Evolutionary conservation across 2,888 invertebrate species (phyloP), one percentile per base, ranked within the genome.

Genomic region (Synanthedon formicaeformis): DNA sequence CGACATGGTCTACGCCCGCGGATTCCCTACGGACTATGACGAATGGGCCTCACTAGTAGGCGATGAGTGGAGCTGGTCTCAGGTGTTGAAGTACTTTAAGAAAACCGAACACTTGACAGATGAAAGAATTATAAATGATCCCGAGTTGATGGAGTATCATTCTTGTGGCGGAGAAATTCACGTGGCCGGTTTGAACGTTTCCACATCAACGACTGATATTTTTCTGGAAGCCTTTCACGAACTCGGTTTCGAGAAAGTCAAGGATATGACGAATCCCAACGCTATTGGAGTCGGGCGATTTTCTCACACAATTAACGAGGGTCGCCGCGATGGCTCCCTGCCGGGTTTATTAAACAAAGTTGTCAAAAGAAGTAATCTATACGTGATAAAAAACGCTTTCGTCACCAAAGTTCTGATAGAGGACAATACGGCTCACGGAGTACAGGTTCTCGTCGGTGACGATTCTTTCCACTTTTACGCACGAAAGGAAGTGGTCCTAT

Each of bases 1-100:
- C 55, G 78, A 78, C 63, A 82, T 84, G 83, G 68, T 85, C 10
- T 84, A 85, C 60, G 62, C 82, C 2, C 66, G 85, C 4, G 85
- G 85, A 1, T 74, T 72, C 56, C 82, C 83, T 11, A 58, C 56
- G 0, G 85, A 86, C 62, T 86, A 79, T 61, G 62, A 79, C 4
- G 78, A 80, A 52, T 86, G 84, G 85, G 79, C 75, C 0, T 16
- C 56, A 3, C 54, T 67, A 11, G 62, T 62, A 2, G 79, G 80
- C 0, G 58, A 65, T 1, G 57, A 64, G 0, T 85, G 84, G 84
- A 64, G 58, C 52, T 85, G 84, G 84, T 56, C 61, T 1, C 67
- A 69, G 6, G 81, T 83, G 0, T 62, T 85, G 0, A 57, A 69
- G 1, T 81, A 75, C 58, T 85, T 82, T 56, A 81, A 72, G 59